phyloP scores from a whole-genome alignment of 2,888 invertebrate genomes.

The Stegophylla sp. region DNA sequence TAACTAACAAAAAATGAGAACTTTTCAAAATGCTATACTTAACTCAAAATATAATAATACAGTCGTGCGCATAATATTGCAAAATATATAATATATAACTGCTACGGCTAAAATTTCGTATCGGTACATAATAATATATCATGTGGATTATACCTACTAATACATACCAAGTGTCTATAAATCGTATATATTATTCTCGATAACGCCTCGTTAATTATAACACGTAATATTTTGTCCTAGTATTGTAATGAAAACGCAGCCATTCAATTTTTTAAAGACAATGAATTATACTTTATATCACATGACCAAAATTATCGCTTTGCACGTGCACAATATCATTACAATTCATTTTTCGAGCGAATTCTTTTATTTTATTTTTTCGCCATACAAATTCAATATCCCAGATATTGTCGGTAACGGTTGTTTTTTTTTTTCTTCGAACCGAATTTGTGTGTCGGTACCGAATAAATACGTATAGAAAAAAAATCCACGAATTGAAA shows the following conservation, averaged over 20 bases:
- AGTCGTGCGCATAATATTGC: too few species aligned
- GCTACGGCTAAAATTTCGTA: too few species aligned
- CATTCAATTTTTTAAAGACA: conserved; percentile 17
- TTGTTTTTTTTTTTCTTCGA: conserved; percentile 13
- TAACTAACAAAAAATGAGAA: too few species aligned
- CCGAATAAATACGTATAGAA: neutral
- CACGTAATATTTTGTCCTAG: neutral
- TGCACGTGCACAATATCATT: neutral
- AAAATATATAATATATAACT: too few species aligned
- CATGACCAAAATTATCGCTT: conserved; percentile 15
- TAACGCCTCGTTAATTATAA: neutral
- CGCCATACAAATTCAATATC: neutral
- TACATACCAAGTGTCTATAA: too few species aligned
- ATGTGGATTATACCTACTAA: too few species aligned
- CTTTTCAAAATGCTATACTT: too few species aligned
- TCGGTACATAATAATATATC: too few species aligned
- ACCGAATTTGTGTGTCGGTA: neutral
- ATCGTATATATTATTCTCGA: neutral
- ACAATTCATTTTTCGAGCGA: neutral
- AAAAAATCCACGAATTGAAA: neutral
- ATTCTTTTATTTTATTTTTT: conserved; percentile 3
- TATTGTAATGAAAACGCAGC: neutral
- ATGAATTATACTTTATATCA: conserved; percentile 12
- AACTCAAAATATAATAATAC: too few species aligned
- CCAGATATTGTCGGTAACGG: too few species aligned